Evolutionary conservation across 2,797 vertebrate species (phyloP).

Genomic region (Tiaroga cobitis): DNA sequence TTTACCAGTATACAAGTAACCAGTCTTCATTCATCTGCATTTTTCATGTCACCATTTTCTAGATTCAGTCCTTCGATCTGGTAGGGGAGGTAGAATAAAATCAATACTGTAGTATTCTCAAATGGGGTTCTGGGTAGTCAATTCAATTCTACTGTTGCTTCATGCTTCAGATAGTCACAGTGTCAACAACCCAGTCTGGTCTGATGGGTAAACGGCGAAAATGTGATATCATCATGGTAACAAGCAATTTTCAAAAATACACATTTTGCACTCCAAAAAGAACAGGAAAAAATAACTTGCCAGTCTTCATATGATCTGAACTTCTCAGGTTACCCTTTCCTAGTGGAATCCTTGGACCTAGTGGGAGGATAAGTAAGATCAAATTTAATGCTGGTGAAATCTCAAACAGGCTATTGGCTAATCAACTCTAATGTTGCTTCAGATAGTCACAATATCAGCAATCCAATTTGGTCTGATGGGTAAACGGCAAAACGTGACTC

Average conservation of each 20-base stretch:
- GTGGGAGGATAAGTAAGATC: too few relatives aligned
- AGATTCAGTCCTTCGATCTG: not conserved
- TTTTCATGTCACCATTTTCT: not conserved
- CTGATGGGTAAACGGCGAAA: constrained; percentile 31
- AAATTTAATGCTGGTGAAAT: not conserved
- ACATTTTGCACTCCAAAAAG: not conserved
- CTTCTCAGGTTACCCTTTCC: not conserved
- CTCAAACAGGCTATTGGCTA: not conserved
- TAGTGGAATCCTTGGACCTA: not conserved
- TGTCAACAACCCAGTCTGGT: constrained; percentile 50
- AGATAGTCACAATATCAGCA: constrained; percentile 79
- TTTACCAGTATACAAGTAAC: not conserved
- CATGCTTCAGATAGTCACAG: constrained; percentile 65
- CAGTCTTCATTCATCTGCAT: not conserved
- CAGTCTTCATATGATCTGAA: not conserved
- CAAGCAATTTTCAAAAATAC: not conserved
- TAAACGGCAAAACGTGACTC: constrained; percentile 72
- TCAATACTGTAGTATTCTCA: not conserved
- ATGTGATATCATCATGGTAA: constrained; percentile 4
- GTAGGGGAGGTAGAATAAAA: constrained; percentile 42
- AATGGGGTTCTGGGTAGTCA: not conserved
- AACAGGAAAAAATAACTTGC: not conserved
- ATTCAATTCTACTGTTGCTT: not conserved
- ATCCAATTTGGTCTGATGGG: constrained; percentile 71
- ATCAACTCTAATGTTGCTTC: constrained; percentile 55